phyloP scores from a whole-genome alignment of 2,888 invertebrate genomes.

The Tetragnatha montana region DNA sequence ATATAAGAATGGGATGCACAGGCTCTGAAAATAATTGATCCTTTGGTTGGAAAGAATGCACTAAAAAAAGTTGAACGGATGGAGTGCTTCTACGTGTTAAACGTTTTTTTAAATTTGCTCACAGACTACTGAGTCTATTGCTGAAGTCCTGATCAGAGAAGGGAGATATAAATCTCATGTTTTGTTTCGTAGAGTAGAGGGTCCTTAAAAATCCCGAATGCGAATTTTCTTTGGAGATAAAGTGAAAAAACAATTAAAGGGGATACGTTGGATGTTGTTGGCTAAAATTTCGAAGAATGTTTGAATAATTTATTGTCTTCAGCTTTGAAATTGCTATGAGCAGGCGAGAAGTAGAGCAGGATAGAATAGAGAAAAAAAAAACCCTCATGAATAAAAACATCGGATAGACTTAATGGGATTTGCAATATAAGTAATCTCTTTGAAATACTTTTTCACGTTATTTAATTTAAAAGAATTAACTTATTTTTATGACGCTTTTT shows the following conservation, averaged over 20 bases:
- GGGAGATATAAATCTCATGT: background rate
- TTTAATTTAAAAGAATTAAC: no score
- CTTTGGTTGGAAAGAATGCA: background rate
- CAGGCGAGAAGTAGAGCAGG: background rate
- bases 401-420: background rate
- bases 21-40: background rate
- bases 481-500: no score
- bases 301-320: background rate
- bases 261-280: background rate
- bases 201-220: no score
- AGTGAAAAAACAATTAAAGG: background rate
- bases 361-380: background rate
- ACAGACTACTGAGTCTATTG: background rate
- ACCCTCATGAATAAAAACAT: background rate
- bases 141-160: background rate
- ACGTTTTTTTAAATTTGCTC: background rate
- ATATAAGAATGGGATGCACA: background rate
- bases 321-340: background rate
- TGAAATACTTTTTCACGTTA: no score
- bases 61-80: background rate
- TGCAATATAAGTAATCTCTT: background rate
- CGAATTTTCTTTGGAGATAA: background rate
- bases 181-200: no score
- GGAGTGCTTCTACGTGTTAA: no score
- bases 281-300: background rate